Percentiles rank a stretch among this genome's conserved stretches.
Evolutionary conservation across 2,797 vertebrate species (phyloP).

Genomic region (Thunnus albacares): DNA sequence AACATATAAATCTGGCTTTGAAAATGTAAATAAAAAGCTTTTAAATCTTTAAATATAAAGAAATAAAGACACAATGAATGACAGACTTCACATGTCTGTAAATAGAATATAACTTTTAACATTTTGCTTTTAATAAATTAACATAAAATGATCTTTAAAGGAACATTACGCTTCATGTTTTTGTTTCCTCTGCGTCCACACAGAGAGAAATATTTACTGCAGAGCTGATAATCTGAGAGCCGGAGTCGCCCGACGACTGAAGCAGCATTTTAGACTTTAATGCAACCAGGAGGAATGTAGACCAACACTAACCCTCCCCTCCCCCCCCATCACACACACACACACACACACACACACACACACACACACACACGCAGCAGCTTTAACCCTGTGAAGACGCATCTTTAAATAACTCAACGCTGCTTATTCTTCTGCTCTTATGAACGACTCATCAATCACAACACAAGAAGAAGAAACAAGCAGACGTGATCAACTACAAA

Average conservation of each 20-base stretch:
- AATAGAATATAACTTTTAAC: not conserved
- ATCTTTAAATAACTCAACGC: not conserved
- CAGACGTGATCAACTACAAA: not conserved
- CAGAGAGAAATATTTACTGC: too few species aligned
- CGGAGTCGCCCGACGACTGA: not conserved
- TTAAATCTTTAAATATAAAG: not conserved
- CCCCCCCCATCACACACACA: not conserved
- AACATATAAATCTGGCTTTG: not conserved
- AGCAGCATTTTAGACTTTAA: not conserved
- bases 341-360: conserved; percentile 7
- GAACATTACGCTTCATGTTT: too few species aligned
- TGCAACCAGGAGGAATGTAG: conserved; percentile 15
- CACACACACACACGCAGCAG: not conserved
- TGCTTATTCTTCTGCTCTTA: not conserved
- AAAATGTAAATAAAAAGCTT: not conserved
- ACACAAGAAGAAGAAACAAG: not conserved
- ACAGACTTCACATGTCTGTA: not conserved
- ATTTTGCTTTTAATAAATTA: too few species aligned
- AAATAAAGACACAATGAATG: too few species aligned
- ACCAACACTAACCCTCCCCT: not conserved
- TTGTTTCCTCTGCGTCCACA: too few species aligned
- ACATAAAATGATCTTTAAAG: too few species aligned
- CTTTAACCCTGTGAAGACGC: not conserved
- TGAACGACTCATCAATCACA: too few species aligned
- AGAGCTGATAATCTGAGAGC: not conserved